These are phyloP conservation scores for Nasonia longicornis DNA, from an alignment of 1,140 invertebrate genomes.

Conservation along the genomic window DNA sequence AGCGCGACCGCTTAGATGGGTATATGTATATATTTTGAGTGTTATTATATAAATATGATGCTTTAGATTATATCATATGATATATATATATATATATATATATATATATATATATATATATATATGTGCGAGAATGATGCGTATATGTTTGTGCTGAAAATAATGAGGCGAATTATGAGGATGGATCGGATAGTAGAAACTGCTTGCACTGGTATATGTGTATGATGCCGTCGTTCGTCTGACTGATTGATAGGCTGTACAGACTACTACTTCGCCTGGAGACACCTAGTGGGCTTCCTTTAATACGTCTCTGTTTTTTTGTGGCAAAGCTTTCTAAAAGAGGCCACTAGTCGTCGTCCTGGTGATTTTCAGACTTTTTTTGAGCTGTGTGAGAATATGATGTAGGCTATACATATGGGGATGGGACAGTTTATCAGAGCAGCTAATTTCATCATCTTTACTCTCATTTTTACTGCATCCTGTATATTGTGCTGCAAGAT, in stretches of 20 bases:
- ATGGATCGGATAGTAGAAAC: neutral
- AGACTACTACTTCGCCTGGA: neutral
- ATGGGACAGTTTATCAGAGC: neutral
- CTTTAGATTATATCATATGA: neutral
- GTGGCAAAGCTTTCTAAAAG: no score
- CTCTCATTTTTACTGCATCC: conserved; percentile 17
- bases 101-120: neutral
- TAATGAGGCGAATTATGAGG: conserved; percentile 6
- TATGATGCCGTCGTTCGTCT: neutral
- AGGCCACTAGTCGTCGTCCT: no score
- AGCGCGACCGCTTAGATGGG: neutral
- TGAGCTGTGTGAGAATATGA: neutral
- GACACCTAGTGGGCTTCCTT: neutral
- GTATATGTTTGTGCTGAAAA: conserved; percentile 7
- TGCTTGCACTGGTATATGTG: neutral
- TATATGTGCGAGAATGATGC: neutral
- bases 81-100: neutral
- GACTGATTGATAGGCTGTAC: neutral
- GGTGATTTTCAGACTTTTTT: neutral
- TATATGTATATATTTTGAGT: neutral
- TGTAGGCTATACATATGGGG: neutral
- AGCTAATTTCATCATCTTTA: conserved; percentile 19
- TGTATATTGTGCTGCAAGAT: conserved; percentile 29
- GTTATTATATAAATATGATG: neutral
- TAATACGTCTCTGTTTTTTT: no score